phyloP scores from a whole-genome alignment of 2,113 vertebrate species.

The Nettapus auritus region DNA sequence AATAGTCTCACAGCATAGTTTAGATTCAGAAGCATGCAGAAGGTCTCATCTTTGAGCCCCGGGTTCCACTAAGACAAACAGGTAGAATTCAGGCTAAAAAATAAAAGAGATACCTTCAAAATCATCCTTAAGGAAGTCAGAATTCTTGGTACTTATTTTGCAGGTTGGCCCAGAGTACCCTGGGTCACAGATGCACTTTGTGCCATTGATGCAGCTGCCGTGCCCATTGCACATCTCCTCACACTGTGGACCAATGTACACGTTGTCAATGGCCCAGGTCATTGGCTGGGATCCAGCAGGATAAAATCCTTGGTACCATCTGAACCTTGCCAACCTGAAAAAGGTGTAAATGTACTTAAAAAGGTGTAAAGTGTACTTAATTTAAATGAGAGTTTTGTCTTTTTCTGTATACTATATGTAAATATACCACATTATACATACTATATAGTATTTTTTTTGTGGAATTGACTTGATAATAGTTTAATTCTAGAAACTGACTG shows the following conservation, averaged over 20 bases:
- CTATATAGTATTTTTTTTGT: neutral
- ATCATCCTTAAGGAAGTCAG: constrained; percentile 97
- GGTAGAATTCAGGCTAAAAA: neutral
- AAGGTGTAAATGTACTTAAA: neutral
- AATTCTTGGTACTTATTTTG: constrained; percentile 88
- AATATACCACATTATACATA: no score
- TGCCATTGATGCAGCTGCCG: constrained; percentile 89
- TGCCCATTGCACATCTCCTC: constrained; percentile 97
- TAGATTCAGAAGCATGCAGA: neutral
- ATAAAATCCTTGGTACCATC: constrained; percentile 98
- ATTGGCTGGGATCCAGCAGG: constrained; percentile 86
- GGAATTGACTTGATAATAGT: neutral
- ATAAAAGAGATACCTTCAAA: constrained; percentile 89
- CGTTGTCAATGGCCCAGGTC: constrained; percentile 95
- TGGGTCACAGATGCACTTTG: constrained; percentile 90
- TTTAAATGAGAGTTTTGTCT: neutral
- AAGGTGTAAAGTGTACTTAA: neutral
- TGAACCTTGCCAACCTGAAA: constrained; percentile 91
- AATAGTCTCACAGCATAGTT: neutral
- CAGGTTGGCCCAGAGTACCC: constrained; percentile 92
- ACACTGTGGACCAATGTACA: constrained; percentile 96
- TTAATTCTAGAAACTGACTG: constrained; percentile 6
- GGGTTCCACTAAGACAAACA: neutral
- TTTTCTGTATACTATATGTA: neutral
- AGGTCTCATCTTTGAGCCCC: neutral